These are phyloP conservation scores for Gambusia yucatana DNA, from an alignment of 2,797 vertebrate genomes.

Conservation along the genomic window DNA sequence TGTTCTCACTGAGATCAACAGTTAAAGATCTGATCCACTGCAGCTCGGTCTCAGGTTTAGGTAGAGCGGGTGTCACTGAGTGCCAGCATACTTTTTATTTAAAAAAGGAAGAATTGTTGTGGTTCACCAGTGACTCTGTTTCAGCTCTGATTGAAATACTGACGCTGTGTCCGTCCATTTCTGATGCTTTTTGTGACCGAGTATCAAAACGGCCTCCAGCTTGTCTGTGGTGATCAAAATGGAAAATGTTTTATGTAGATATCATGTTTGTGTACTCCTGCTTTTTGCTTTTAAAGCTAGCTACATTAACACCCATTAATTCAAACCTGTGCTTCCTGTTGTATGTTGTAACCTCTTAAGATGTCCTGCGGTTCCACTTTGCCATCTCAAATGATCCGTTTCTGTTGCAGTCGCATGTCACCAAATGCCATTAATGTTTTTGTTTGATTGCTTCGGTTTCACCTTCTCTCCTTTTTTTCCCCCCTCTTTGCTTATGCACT, in stretches of 20 bases:
- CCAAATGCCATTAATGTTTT: conserved; percentile 68
- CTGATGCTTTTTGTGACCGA: not conserved
- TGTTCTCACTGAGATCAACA: not conserved
- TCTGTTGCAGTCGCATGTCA: conserved; percentile 71
- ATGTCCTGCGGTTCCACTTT: conserved; percentile 50
- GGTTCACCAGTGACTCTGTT: not conserved
- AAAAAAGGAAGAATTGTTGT: not conserved
- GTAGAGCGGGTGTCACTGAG: not conserved
- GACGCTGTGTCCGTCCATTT: not conserved
- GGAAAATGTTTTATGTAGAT: not conserved
- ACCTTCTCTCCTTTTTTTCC: conserved; percentile 87
- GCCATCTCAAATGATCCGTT: conserved; percentile 52
- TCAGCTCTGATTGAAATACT: conserved; percentile 7
- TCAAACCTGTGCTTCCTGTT: conserved; percentile 6
- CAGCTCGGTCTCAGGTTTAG: not conserved
- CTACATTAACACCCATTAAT: conserved; percentile 14
- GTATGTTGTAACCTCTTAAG: conserved; percentile 7
- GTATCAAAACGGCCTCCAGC: not conserved
- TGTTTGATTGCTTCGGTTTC: conserved; percentile 73
- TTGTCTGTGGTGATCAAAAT: not conserved
- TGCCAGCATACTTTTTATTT: not conserved
- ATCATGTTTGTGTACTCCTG: conserved; percentile 20
- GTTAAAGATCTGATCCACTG: conserved; percentile 1
- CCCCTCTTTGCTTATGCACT: conserved; percentile 92
- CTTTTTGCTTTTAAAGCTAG: conserved; percentile 33